Base-by-base conservation (phyloP, 2,797 vertebrate genomes). In the Chiroxiphia lanceolata region DNA sequence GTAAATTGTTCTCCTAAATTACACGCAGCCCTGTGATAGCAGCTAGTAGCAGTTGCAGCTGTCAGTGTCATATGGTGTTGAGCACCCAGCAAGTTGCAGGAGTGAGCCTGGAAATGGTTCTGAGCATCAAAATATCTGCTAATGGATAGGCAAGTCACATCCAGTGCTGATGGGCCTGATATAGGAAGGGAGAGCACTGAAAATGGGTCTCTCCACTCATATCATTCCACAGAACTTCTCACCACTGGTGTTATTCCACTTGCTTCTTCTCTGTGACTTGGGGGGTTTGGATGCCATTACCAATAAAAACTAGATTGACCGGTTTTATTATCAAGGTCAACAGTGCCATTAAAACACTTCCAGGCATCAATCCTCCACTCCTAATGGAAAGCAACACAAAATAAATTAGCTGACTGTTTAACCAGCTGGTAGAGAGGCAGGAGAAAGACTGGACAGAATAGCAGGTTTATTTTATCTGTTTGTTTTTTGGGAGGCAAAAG, bases 281-380 rank as follows among this genome's bases (percentile, higher is more conserved):
- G 7, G 47, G 51, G 38, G 44, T 42, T 81, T 64, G 65, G 79
- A 53, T 92, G 83, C 57, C 56, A 44, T 90, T 86, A 84, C 27
- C 67, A 90, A 54, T 69, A 90, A 0, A 14, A 90, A 83, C n/a
- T 31, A 38, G 87, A 82, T 67, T 16, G 51, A 93, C 83, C 76
- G 88, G 70, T 93, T 96, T 95, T 95, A 93, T 96, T 92, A 94
- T 63, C 93, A 91, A 93, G 88, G 92, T 95, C 94, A 97, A 65
- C 76, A 75, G 61, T 47, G 70, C 81, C 68, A 69, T 95, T 87
- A 94, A 94, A 96, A 93, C 53, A 60, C 33, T 84, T 68, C 70
- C 85, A 97, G 63, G 36, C 82, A 91, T 93, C 92, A 94, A 61
- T 89, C 91, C 56, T 90, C 64, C 47, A 64, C 54, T 72, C 48